phyloP scores from a whole-genome alignment of 2,113 vertebrate species.

The Amphiprion ocellaris region DNA sequence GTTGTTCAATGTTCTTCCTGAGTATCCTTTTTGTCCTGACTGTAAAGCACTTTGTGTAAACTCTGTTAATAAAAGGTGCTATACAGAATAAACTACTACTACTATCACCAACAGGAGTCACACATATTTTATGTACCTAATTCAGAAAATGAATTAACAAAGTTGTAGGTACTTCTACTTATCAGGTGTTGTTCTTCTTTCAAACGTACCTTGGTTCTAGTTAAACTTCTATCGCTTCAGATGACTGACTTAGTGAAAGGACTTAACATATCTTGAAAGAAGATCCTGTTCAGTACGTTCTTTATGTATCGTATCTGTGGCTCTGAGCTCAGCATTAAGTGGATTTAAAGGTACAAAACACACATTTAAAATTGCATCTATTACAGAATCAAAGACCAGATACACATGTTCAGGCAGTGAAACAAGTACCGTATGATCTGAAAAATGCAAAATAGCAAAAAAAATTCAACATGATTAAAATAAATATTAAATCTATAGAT shows the following conservation, averaged over 20 bases:
- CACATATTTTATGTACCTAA: neutral
- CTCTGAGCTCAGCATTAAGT: conserved; percentile 15
- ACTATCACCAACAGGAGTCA: neutral
- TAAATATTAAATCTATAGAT: neutral
- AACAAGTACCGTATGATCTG: neutral
- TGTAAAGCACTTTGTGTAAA: too few species aligned
- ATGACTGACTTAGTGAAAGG: conserved; percentile 14
- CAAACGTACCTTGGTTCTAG: neutral
- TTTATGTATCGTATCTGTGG: conserved; percentile 22
- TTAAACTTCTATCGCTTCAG: conserved; percentile 4
- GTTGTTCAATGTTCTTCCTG: too few species aligned
- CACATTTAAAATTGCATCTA: neutral
- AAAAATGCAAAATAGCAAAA: neutral
- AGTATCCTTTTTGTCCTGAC: too few species aligned
- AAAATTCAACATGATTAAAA: neutral
- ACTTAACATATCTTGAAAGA: conserved; percentile 24
- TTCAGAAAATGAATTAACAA: neutral
- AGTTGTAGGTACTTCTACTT: neutral
- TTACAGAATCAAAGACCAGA: neutral
- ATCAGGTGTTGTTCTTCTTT: neutral
- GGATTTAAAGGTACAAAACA: conserved; percentile 28
- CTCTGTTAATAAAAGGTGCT: too few species aligned
- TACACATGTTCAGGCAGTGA: conserved; percentile 11
- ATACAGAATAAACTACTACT: too few species aligned
- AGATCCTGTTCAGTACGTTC: conserved; percentile 11